A percentile compares a stretch with the other conserved stretches of the same genome.
Conservation (phyloP, 2,797 vertebrate genomes). For the Thalassophryne amazonica region DNA sequence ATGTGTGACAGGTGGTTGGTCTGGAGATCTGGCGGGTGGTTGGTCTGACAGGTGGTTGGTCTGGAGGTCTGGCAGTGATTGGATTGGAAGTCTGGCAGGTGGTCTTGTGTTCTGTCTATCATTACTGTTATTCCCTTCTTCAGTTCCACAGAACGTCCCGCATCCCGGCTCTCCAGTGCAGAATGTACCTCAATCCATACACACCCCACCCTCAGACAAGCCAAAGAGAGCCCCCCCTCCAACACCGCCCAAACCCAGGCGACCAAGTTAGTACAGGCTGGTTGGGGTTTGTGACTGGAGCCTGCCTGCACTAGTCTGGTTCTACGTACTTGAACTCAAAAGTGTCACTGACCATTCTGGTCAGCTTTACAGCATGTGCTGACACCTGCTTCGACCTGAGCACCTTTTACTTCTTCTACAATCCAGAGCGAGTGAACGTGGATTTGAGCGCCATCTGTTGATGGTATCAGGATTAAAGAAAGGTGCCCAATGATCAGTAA, state of each 20-base stretch:
- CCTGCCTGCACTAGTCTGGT: slow-evolving; percentile 68
- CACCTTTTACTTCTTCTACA: slow-evolving; percentile 32
- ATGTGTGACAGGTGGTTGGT: too few relatives aligned
- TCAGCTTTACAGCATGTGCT: slow-evolving; percentile 74
- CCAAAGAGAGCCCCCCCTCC: slow-evolving; percentile 79
- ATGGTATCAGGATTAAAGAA: not conserved
- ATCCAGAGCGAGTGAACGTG: slow-evolving; percentile 24
- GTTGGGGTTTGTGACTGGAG: slow-evolving; percentile 36
- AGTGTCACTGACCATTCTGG: slow-evolving; percentile 8
- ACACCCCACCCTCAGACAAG: slow-evolving; percentile 79
- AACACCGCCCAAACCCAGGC: slow-evolving; percentile 85
- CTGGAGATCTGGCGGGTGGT: too few relatives aligned
- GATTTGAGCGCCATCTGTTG: slow-evolving; percentile 1
- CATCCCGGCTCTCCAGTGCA: slow-evolving; percentile 73
- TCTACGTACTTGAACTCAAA: slow-evolving; percentile 33
- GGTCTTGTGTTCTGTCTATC: slow-evolving; percentile 42
- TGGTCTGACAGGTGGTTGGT: not conserved
- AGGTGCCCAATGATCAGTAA: too few relatives aligned
- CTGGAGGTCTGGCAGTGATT: slow-evolving; percentile 2
- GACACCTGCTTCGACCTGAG: slow-evolving; percentile 55
- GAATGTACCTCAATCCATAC: slow-evolving; percentile 78
- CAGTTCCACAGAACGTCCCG: slow-evolving; percentile 69
- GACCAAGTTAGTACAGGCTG: slow-evolving; percentile 86
- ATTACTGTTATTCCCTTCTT: slow-evolving; percentile 66
- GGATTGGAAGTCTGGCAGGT: slow-evolving; percentile 14